These are phyloP conservation scores for Chrysodeixis includens DNA, from an alignment of 2,888 invertebrate genomes.

Conservation along the genomic window DNA sequence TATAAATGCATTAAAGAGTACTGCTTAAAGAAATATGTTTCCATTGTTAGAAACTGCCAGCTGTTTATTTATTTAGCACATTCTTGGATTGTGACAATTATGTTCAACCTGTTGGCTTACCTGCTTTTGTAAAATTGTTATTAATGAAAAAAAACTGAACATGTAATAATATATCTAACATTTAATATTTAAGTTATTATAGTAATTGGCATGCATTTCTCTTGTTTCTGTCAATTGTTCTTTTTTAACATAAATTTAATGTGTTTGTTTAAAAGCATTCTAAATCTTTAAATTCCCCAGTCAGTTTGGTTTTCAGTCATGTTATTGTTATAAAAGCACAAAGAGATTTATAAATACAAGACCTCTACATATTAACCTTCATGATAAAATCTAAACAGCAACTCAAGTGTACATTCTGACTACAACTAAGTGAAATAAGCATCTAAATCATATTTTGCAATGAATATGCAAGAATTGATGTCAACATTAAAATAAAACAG, in stretches of 20 bases:
- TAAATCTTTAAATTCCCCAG: too few species aligned
- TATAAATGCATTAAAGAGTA: not conserved
- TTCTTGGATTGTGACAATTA: not conserved
- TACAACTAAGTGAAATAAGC: not conserved
- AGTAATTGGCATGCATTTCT: too few species aligned
- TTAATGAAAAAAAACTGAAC: too few species aligned
- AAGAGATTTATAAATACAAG: not conserved
- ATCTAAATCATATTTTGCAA: slow-evolving; percentile 9
- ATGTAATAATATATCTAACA: too few species aligned
- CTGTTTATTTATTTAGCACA: slow-evolving; percentile 22
- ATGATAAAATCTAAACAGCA: slow-evolving; percentile 7
- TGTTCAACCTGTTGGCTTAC: not conserved
- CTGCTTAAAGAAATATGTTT: not conserved
- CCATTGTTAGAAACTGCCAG: slow-evolving; percentile 23
- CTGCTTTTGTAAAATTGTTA: not conserved
- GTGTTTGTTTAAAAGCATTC: too few species aligned
- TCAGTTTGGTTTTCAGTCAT: not conserved
- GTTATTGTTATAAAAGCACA: not conserved
- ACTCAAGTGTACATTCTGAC: not conserved
- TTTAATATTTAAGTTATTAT: too few species aligned
- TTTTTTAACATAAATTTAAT: too few species aligned
- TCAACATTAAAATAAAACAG: slow-evolving; percentile 25
- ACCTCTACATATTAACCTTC: slow-evolving; percentile 12
- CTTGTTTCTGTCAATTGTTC: too few species aligned
- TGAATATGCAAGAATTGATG: slow-evolving; percentile 21